phyloP scores from a whole-genome alignment of 1,140 invertebrate genomes.

The Prorops nasuta region DNA sequence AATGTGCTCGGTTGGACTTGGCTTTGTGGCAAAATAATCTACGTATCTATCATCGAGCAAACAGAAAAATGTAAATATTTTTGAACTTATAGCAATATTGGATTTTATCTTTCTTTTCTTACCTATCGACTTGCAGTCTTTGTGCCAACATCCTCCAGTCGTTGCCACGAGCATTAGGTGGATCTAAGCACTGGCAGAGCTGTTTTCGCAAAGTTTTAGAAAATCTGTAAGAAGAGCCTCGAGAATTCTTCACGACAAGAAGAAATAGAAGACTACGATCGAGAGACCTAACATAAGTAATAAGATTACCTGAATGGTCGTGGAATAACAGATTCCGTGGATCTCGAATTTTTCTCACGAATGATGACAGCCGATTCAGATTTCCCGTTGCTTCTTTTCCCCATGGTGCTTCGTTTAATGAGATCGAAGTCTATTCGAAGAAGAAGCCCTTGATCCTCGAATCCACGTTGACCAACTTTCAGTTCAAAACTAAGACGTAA shows the following conservation, averaged over 20 bases:
- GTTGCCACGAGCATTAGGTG: slow-evolving; percentile 85
- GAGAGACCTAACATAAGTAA: neutral
- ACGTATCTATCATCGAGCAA: slow-evolving; percentile 68
- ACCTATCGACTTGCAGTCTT: slow-evolving; percentile 86
- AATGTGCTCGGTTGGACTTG: slow-evolving; percentile 92
- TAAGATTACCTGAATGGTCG: slow-evolving; percentile 62
- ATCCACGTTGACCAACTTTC: slow-evolving; percentile 52
- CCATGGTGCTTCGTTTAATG: slow-evolving; percentile 18
- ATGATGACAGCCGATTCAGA: slow-evolving; percentile 25
- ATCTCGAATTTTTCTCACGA: slow-evolving; percentile 27
- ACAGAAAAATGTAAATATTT: neutral
- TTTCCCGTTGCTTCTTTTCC: slow-evolving; percentile 22
- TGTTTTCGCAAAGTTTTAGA: slow-evolving; percentile 77
- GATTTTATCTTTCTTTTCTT: slow-evolving; percentile 21
- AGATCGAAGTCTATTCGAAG: slow-evolving; percentile 34
- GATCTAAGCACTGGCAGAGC: slow-evolving; percentile 85
- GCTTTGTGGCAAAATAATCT: slow-evolving; percentile 94
- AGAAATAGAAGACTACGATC: neutral
- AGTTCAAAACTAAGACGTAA: slow-evolving; percentile 74
- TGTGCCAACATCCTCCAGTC: slow-evolving; percentile 93
- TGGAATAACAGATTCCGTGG: slow-evolving; percentile 44
- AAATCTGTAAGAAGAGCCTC: slow-evolving; percentile 48
- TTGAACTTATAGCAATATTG: neutral
- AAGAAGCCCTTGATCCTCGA: slow-evolving; percentile 35
- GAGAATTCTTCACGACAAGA: slow-evolving; percentile 8